Base-by-base conservation (phyloP, 2,888 invertebrate species). In the Timema podura region DNA sequence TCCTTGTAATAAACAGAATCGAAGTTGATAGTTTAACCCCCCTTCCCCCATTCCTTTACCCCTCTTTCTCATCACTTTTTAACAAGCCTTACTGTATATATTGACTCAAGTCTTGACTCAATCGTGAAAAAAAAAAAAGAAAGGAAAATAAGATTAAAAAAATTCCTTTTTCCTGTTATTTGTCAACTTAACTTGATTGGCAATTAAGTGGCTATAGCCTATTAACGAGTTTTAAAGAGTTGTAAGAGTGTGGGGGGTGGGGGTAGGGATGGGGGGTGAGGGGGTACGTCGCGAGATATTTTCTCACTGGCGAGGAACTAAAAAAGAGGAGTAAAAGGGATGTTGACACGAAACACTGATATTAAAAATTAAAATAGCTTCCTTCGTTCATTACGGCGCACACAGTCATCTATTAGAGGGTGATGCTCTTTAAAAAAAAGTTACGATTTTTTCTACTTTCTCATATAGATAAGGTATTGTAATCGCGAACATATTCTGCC, bases 131-230 rank as follows among this genome's bases (percentile, higher is more conserved):
- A 51, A n/a, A 51, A n/a, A 51, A n/a, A 51, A n/a, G 3, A n/a
- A 51, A 51, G n/a, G 51, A 61, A 45, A 61, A 44, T 44, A 45
- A 61, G 61, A 61, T 30, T 44, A 45, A 11, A 15, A 61, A 61
- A 61, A 45, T n/a, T n/a, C 16, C 45, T 13, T 61, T 61, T 61
- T 16, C 61, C 61, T 61, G 61, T 61, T 61, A 61, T 61, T 61
- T 61, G 61, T 61, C 61, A 61, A 61, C 61, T 61, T 61, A 61
- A 61, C 61, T 61, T 61, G 61, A 61, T 61, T 61, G 61, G 61
- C 61, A 61, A 61, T 61, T 61, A 61, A 61, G 61, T 61, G 61
- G 61, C 61, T 61, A 30, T 30, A 61, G 61, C 61, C 61, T 61
- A 61, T 61, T 61, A 61, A 45, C 61, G 44, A 61, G 45, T 30